Evolutionary conservation across 2,888 invertebrate genomes (phyloP), one percentile per base, ranked within the genome.

Genomic region (Nomada fabriciana): DNA sequence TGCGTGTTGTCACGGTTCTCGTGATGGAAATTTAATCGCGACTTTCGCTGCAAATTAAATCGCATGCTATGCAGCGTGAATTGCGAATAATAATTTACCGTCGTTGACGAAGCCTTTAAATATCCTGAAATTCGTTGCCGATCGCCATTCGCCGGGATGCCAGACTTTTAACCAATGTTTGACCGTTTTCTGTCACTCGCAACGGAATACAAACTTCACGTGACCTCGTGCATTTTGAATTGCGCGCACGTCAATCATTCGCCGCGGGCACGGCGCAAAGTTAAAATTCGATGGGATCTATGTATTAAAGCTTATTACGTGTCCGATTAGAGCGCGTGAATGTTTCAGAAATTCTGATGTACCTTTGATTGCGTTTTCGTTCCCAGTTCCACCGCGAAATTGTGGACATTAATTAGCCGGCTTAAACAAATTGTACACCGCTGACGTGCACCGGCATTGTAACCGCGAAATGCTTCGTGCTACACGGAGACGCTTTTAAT

Each of bases 341-440:
- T 79, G 63, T 78, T 79, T 78, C 79, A 25, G 55, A 52, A 52
- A 69, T 69, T 52, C 42, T 36, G 47, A 57, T 52, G 69, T 52
- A 64, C 78, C 63, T 50, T 79, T 79, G 60, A 77, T 61, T 65
- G 60, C 77, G 53, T 67, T 77, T 67, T 65, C 77, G 60, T 67
- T 77, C 65, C 20, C 50, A 64, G 64, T 57, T 25, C 7, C 57
- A 18, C 11, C 25, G 23, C 55, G 36, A 50, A 76, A 50, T 47
- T 50, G 79, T 25, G 42, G 69, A 79, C 79, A 69, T 69, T 64
- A 69, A 79, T 79, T 79, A 23, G n/a, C 23, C 25, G 20, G 20
- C 74, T 64, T 59, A 69, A 71, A 71, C 72, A 75, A 75, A 75
- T 77, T 67, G 60, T 53, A 20, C 67, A 29, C 20, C 76, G 63